Evolutionary conservation across 1,140 invertebrate genomes (phyloP), one percentile per base, ranked within the genome.

Genomic region (Hormaphis cornu): DNA sequence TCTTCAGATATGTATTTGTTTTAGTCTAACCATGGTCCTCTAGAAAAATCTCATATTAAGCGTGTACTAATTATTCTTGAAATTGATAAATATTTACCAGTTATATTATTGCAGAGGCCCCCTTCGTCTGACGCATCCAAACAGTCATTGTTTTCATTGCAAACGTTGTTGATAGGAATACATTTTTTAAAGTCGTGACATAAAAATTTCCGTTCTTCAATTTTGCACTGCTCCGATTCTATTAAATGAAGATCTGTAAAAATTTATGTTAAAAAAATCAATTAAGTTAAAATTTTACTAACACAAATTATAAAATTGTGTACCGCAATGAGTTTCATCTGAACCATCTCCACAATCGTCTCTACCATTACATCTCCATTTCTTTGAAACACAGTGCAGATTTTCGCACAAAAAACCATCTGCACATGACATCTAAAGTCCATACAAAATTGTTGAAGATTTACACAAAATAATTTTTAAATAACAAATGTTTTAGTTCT

Each of bases 71-170:
- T 33, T 33, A 6, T 33, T 6, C 30, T 6, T 44, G 5, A 44
- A 44, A 44, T 56, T 56, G 1, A 14, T n/a, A n/a, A 44, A 44
- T 48, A 33, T 6, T 14, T 50, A 66, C 61, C 28, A n/a, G 28
- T 48, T 10, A 72, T 70, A 72, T 81, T 82, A 22, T 73, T 73
- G 74, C 87, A 89, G 6, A 79, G 76, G 0, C 71, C 72, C 3
- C 77, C 76, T 76, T 91, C 88, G 78, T 95, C 93, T 3, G 86
- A 87, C 2, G 81, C 82, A 78, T 93, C 88, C 0, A 82, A 79
- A 79, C 95, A 98, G 74, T 97, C 89, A 5, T 75, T 35, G 0
- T 80, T 79, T 1, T 84, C 83, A 75, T 96, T 84, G 76, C 93
- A 96, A 71, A 91, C 85, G 33, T 83, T 75, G 1, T 79, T 73